Percentiles rank a stretch among this genome's conserved stretches.
Evolutionary conservation across 1,140 invertebrate genomes (phyloP).

Genomic region (Drosophila repletoides): DNA sequence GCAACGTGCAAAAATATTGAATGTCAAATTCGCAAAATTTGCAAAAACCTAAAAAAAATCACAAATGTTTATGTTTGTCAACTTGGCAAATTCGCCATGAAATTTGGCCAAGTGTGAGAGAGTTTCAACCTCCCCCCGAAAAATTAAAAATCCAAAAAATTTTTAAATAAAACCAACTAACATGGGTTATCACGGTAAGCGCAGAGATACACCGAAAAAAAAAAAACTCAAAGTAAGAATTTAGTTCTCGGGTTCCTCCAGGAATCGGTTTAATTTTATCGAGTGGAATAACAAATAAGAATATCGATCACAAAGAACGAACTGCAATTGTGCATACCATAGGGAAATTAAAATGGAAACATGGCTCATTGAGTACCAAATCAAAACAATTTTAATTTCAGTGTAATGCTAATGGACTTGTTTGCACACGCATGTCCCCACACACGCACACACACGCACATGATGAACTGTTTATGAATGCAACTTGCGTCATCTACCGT

Average conservation of each 20-base stretch:
- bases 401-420: slow-evolving; percentile 13
- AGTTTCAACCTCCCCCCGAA: slow-evolving; percentile 38
- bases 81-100: slow-evolving; percentile 62
- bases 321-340: too few species aligned
- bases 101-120: slow-evolving; percentile 74
- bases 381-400: too few species aligned
- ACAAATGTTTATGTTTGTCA: slow-evolving; percentile 51
- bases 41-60: slow-evolving; percentile 34
- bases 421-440: neutral
- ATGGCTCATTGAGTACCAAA: too few species aligned
- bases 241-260: too few species aligned
- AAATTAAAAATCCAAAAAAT: neutral
- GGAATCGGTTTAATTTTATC: too few species aligned
- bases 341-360: too few species aligned
- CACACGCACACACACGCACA: too few species aligned
- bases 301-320: too few species aligned
- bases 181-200: neutral
- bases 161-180: neutral
- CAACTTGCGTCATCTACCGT: slow-evolving; percentile 47
- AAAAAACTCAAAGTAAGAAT: too few species aligned
- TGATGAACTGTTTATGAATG: slow-evolving; percentile 60
- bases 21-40: slow-evolving; percentile 68
- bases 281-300: too few species aligned
- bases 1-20: slow-evolving; percentile 78
- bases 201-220: too few species aligned